Evolutionary conservation across 2,888 invertebrate species (phyloP), one percentile per base, ranked within the genome.

Genomic region (Aphodius sticticus): DNA sequence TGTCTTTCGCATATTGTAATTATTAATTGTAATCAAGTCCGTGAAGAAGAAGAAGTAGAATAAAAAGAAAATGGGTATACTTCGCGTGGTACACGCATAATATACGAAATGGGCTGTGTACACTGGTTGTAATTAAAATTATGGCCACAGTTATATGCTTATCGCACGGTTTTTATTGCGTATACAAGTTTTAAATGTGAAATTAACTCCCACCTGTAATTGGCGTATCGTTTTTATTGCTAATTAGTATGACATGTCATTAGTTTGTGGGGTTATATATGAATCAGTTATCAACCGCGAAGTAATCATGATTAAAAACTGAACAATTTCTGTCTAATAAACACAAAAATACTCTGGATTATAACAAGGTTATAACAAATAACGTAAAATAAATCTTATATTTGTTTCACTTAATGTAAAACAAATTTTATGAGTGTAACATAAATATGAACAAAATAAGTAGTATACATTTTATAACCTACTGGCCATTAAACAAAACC

Each of bases 1-100:
- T 70, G 70, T 70, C 70, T 70, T 70, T 70, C 26, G 70, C 70
- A 26, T 70, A 70, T 70, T 70, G 70, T 70, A 70, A 70, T 70
- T 70, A 70, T 70, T 70, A 70, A 70, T 70, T 70, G 16, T 70
- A 70, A 70, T 70, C 26, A 70, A 70, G 70, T 12, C 15, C 70
- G 16, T 1, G 26, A 70, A 70, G 70, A 69, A 15, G 15, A n/a
- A 15, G 70, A 69, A 15, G 15, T 2, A 15, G 70, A 70, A 26
- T 16, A 26, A 70, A n/a, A 70, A 15, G 70, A 70, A 70, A 16
- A 70, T 2, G 70, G 6, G 53, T 53, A 5, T 12, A 53, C 7
- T 5, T 9, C 53, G 12, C 6, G 53, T 53, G 53, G 4, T 53
- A 53, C 12, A 53, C 53, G 53, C 53, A 53, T 12, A 5, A 9